A percentile compares a stretch with the other conserved stretches of the same genome.
These are phyloP conservation scores for Leptinotarsa texana DNA, from an alignment of 1,140 invertebrate species.

Conservation along the genomic window DNA sequence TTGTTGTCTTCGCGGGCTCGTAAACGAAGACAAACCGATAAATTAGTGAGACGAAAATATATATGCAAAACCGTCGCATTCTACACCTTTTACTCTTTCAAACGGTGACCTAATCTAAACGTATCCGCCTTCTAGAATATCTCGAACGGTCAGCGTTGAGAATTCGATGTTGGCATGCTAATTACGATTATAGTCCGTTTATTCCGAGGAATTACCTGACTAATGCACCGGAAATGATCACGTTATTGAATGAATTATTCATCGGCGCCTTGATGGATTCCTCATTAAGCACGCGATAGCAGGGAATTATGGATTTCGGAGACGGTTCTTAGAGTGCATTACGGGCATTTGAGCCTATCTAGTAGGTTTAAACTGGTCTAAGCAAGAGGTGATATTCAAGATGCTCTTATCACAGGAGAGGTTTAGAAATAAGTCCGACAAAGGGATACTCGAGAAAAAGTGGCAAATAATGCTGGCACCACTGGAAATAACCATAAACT, in stretches of 20 bases:
- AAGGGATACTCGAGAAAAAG: too few relatives aligned
- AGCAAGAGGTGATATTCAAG: too few relatives aligned
- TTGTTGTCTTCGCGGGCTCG: neutral
- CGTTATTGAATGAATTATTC: neutral
- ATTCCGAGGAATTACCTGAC: conserved; percentile 5
- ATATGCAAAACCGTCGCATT: neutral
- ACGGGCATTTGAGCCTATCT: too few relatives aligned
- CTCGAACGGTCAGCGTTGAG: neutral
- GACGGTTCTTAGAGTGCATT: too few relatives aligned
- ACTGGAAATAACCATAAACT: too few relatives aligned
- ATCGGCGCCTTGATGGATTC: too few relatives aligned
- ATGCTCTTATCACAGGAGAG: too few relatives aligned
- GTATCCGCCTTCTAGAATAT: neutral
- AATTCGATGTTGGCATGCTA: neutral
- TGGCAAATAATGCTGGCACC: too few relatives aligned
- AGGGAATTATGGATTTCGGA: too few relatives aligned
- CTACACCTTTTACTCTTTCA: neutral
- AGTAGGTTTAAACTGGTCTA: too few relatives aligned
- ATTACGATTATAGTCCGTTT: neutral
- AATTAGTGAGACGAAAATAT: neutral
- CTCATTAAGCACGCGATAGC: too few relatives aligned
- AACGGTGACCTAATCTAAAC: conserved; percentile 8
- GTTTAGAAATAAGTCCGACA: too few relatives aligned
- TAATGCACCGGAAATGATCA: neutral
- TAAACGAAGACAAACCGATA: neutral